Percentiles rank a stretch among this genome's conserved stretches.
Conservation (phyloP, 1,140 invertebrate species). For the Drosophila seguyi region DNA sequence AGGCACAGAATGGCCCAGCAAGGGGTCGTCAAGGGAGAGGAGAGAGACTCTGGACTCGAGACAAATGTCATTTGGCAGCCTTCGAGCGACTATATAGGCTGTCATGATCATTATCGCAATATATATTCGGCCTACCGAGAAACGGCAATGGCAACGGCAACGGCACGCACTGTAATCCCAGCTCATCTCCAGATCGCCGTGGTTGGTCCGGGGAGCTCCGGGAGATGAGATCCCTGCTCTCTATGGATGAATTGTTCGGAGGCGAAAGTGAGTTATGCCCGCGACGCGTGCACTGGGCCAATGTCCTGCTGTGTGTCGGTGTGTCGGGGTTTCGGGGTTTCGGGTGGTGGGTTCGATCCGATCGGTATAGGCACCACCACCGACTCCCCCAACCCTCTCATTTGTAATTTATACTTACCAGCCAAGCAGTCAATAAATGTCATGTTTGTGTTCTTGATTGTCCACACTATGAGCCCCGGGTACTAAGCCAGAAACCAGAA, state of each 20-base stretch:
- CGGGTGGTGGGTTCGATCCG: slow-evolving; percentile 1
- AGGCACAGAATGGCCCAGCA: slow-evolving; percentile 42
- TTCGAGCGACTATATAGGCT: slow-evolving; percentile 84
- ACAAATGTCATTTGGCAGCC: slow-evolving; percentile 84
- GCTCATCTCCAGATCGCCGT: slow-evolving; percentile 29
- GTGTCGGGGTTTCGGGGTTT: background rate
- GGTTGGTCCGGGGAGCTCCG: slow-evolving; percentile 37
- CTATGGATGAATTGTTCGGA: slow-evolving; percentile 47
- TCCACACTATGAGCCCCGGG: slow-evolving; percentile 47
- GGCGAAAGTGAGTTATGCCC: slow-evolving; percentile 65
- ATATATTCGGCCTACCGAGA: slow-evolving; percentile 67
- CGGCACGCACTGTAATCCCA: slow-evolving; percentile 55
- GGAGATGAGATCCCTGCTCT: background rate
- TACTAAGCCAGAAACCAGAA: slow-evolving; percentile 1
- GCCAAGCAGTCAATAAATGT: slow-evolving; percentile 83
- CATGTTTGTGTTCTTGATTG: slow-evolving; percentile 82
- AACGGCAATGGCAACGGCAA: slow-evolving; percentile 55
- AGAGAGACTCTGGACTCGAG: slow-evolving; percentile 28
- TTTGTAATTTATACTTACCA: slow-evolving; percentile 79
- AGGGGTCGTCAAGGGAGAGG: slow-evolving; percentile 7
- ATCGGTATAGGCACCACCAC: background rate
- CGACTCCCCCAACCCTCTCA: slow-evolving; percentile 36
- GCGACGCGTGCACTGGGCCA: slow-evolving; percentile 62
- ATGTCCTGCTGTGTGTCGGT: slow-evolving; percentile 70
- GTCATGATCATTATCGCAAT: slow-evolving; percentile 85